Percentiles rank a stretch among this genome's conserved stretches.
Conservation (phyloP, 2,888 invertebrate species). For the Asteroscopus sphinx region DNA sequence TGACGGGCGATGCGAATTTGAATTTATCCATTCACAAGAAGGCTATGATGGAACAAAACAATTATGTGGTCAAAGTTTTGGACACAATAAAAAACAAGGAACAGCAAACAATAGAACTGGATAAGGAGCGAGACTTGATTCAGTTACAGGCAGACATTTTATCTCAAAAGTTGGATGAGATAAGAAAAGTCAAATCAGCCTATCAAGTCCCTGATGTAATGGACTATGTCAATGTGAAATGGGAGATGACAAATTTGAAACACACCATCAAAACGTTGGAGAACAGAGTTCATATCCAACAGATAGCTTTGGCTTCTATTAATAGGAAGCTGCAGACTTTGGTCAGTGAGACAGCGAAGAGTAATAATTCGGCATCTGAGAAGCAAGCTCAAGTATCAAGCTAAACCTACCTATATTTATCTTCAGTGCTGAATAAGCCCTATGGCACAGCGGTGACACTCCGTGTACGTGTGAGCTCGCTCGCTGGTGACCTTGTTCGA, state of each 20-base stretch:
- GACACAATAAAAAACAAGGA: constrained; percentile 79
- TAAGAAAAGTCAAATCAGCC: constrained; percentile 76
- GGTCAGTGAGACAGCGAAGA: background rate
- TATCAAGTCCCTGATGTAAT: constrained; percentile 89
- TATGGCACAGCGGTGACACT: no score
- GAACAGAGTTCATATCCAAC: constrained; percentile 76
- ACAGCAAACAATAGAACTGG: constrained; percentile 76
- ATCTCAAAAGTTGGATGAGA: constrained; percentile 73
- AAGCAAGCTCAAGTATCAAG: no score
- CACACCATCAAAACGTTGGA: constrained; percentile 76
- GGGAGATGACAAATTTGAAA: constrained; percentile 83
- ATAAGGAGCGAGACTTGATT: constrained; percentile 77
- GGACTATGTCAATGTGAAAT: constrained; percentile 89
- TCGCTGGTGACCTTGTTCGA: no score
- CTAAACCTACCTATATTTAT: no score
- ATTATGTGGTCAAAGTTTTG: constrained; percentile 78
- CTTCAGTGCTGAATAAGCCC: no score
- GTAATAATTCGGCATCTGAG: no score
- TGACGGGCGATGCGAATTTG: constrained; percentile 90
- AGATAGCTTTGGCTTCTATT: constrained; percentile 76
- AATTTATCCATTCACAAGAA: constrained; percentile 89
- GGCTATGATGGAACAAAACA: constrained; percentile 86
- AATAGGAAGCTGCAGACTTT: constrained; percentile 38
- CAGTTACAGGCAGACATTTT: constrained; percentile 78
- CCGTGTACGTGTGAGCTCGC: no score